phyloP scores from a whole-genome alignment of 2,113 vertebrate genomes.

The Pungitius pungitius region DNA sequence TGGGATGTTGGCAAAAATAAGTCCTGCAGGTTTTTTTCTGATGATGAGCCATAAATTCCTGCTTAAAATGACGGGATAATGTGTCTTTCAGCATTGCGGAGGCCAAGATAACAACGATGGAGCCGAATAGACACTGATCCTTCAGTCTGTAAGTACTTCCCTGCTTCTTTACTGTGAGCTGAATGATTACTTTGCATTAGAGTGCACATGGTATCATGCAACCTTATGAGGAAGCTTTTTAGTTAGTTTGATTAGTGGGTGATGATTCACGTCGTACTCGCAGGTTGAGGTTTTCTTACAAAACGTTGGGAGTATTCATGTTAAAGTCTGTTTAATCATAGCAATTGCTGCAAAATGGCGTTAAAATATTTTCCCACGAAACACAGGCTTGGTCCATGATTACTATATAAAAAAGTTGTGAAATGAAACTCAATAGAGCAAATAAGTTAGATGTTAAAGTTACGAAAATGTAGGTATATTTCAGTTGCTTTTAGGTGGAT shows the following conservation, averaged over 20 bases:
- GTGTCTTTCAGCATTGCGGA: slow-evolving; percentile 74
- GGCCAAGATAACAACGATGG: slow-evolving; percentile 76
- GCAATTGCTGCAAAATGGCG: neutral
- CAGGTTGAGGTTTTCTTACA: too few species aligned
- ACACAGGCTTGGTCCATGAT: neutral
- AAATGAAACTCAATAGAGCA: neutral
- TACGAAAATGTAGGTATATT: neutral
- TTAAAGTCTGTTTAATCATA: neutral
- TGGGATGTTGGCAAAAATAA: slow-evolving; percentile 44
- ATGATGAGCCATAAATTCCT: slow-evolving; percentile 57
- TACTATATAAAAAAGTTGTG: neutral
- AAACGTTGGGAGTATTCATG: neutral
- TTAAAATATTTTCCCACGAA: too few species aligned
- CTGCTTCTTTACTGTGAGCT: slow-evolving; percentile 4
- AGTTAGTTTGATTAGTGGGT: neutral
- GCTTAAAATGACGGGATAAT: slow-evolving; percentile 27
- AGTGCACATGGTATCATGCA: neutral
- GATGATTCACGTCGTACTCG: too few species aligned
- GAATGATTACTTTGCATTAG: neutral
- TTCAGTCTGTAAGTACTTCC: slow-evolving; percentile 68
- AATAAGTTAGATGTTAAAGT: too few species aligned
- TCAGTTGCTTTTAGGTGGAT: neutral
- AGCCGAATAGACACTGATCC: slow-evolving; percentile 66
- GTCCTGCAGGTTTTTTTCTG: slow-evolving; percentile 27
- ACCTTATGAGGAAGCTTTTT: neutral